Evolutionary conservation across 2,797 vertebrate genomes (phyloP).

Genomic region (Parauchenoglanis ngamensis): DNA sequence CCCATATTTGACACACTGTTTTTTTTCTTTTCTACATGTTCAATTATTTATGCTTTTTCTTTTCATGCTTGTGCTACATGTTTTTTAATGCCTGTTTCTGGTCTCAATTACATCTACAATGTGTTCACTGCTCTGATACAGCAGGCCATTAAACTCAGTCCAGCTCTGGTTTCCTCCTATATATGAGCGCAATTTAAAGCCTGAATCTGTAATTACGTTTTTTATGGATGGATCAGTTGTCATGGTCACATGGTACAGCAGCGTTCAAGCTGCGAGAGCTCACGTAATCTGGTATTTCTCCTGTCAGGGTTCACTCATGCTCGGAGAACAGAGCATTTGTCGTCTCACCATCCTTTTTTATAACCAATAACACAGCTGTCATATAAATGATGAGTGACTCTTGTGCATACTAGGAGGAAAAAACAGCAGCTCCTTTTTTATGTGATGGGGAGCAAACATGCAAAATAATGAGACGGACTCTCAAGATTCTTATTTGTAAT

Average conservation of each 20-base stretch:
- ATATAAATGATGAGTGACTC: slow-evolving; percentile 57
- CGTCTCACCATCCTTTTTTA: slow-evolving; percentile 61
- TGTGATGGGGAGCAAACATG: neutral
- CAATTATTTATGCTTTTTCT: neutral
- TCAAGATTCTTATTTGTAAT: neutral
- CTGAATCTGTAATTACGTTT: slow-evolving; percentile 36
- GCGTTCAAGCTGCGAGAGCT: slow-evolving; percentile 40
- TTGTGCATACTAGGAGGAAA: neutral
- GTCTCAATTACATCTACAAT: neutral
- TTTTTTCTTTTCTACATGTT: neutral
- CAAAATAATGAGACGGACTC: neutral
- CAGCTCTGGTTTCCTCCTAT: neutral
- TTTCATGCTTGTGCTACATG: neutral
- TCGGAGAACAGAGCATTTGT: slow-evolving; percentile 65
- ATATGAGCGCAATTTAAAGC: slow-evolving; percentile 22
- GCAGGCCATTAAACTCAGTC: slow-evolving; percentile 1
- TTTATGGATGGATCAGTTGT: slow-evolving; percentile 37
- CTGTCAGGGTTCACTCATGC: slow-evolving; percentile 59
- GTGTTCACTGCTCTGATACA: neutral
- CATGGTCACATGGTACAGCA: slow-evolving; percentile 41
- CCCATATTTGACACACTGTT: neutral
- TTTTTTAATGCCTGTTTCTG: neutral
- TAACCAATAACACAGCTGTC: slow-evolving; percentile 69
- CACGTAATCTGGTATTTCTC: slow-evolving; percentile 51
- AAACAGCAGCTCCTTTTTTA: neutral